Conservation (phyloP, 2,113 vertebrate species). For the Trinectes maculatus region DNA sequence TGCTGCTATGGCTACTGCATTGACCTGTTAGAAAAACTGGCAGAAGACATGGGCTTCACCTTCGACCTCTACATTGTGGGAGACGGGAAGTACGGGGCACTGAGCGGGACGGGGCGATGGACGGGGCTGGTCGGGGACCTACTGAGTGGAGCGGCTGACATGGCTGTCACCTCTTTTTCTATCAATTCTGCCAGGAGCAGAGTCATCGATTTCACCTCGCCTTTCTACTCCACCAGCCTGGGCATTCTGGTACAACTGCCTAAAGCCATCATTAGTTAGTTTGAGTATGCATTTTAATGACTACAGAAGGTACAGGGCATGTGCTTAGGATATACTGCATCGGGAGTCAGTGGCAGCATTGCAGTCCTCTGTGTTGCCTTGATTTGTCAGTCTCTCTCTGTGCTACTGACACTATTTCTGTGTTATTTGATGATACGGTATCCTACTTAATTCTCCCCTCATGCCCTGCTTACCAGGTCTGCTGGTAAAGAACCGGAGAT, state of each 20-base stretch:
- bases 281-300: constrained; percentile 32
- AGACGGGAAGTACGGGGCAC: constrained; percentile 91
- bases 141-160: constrained; percentile 88
- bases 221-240: constrained; percentile 98
- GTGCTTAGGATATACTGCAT: constrained; percentile 6
- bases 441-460: constrained; percentile 24
- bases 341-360: constrained; percentile 13
- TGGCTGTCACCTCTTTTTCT: constrained; percentile 97
- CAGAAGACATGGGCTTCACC: constrained; percentile 90
- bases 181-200: constrained; percentile 94
- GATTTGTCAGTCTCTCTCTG: constrained; percentile 32
- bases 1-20: constrained; percentile 98
- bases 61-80: constrained; percentile 96
- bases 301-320: background rate
- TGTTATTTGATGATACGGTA: constrained; percentile 19
- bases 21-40: constrained; percentile 91
- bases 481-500: constrained; percentile 22
- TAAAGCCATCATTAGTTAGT: constrained; percentile 28
- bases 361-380: constrained; percentile 21
- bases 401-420: background rate
- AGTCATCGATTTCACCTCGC: constrained; percentile 96
- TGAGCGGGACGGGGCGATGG: constrained; percentile 88
- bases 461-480: constrained; percentile 10
- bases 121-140: constrained; percentile 94
- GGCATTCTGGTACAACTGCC: constrained; percentile 85